Percentiles rank a stretch among this genome's conserved stretches.
Conservation (phyloP, 2,113 vertebrate species). For the Vulpes lagopus region DNA sequence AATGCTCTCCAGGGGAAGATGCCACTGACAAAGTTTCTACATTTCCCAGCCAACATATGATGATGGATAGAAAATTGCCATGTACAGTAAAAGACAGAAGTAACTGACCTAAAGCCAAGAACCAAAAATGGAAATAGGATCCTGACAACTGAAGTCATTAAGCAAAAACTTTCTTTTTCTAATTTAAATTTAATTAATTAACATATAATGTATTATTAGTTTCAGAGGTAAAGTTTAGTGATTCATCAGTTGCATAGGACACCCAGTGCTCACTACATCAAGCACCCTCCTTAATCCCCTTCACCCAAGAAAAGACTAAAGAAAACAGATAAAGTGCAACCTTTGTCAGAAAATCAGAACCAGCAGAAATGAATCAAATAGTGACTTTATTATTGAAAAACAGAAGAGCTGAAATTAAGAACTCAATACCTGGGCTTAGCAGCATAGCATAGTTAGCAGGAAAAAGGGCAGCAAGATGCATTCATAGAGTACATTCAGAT, state of each 20-base stretch:
- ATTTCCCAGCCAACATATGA: neutral
- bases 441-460: neutral
- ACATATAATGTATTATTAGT: neutral
- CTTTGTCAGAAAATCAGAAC: neutral
- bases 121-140: neutral
- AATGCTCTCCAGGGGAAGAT: neutral
- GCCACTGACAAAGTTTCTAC: too few relatives aligned
- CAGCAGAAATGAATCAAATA: neutral
- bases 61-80: neutral
- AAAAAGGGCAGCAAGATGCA: too few relatives aligned
- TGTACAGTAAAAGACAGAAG: neutral
- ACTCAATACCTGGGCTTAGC: neutral
- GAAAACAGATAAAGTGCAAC: neutral
- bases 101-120: neutral
- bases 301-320: neutral
- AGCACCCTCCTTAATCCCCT: neutral
- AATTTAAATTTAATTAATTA: neutral
- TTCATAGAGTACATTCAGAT: neutral
- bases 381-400: neutral
- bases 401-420: neutral
- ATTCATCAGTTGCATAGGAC: neutral
- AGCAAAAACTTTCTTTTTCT: neutral
- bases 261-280: neutral
- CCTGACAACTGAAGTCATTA: neutral
- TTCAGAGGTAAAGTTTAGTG: neutral